Percentiles rank a stretch among this genome's conserved stretches.
Conservation (phyloP, 2,113 vertebrate species). For the Cebidichthys violaceus region DNA sequence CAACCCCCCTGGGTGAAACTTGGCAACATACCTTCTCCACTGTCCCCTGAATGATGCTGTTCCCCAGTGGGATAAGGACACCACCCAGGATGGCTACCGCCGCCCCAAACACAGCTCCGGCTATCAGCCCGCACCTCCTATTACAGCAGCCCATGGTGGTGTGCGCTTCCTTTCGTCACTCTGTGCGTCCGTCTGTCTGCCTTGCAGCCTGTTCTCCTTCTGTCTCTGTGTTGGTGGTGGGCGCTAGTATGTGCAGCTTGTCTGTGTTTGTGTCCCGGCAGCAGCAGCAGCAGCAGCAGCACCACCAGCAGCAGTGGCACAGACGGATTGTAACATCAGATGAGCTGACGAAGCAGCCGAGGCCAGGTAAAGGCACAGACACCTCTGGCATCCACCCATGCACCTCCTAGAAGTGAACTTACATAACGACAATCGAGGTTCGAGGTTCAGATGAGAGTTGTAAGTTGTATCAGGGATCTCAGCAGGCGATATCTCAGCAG, state of each 20-base stretch:
- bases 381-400: constrained; percentile 15
- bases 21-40: constrained; percentile 87
- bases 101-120: constrained; percentile 85
- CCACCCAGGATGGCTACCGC: constrained; percentile 88
- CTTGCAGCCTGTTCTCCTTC: constrained; percentile 64
- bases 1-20: constrained; percentile 34
- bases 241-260: constrained; percentile 53
- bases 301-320: constrained; percentile 33
- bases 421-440: constrained; percentile 33
- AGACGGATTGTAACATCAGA: constrained; percentile 49
- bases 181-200: constrained; percentile 46
- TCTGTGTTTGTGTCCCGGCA: constrained; percentile 30
- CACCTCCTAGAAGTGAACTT: constrained; percentile 5
- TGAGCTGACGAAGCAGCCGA: constrained; percentile 46
- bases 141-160: constrained; percentile 81
- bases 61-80: constrained; percentile 89
- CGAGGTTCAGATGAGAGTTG: constrained; percentile 29
- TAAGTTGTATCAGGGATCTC: constrained; percentile 40
- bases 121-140: constrained; percentile 81
- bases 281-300: constrained; percentile 35
- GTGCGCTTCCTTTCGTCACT: constrained; percentile 50
- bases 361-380: constrained; percentile 71
- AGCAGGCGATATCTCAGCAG: constrained; percentile 30
- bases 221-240: constrained; percentile 47
- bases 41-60: constrained; percentile 83